Evolutionary conservation across 2,888 invertebrate genomes (phyloP), one percentile per base, ranked within the genome.

Genomic region (Hydrotaea cyrtoneurina): DNA sequence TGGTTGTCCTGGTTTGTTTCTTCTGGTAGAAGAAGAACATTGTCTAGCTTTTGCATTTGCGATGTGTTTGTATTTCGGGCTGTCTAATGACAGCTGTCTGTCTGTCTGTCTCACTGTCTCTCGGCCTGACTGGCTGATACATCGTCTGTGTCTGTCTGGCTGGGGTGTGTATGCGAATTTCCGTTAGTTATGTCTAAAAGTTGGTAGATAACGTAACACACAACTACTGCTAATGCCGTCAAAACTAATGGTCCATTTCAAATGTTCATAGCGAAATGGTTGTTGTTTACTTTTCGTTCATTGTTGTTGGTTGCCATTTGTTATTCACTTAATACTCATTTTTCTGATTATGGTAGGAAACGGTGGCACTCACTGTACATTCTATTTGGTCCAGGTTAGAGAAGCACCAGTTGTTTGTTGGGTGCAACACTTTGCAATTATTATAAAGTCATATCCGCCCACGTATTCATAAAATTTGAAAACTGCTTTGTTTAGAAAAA

Each of bases 181-280:
- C 31, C n/a, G 5, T 2, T 50, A 64, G 64, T 50, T 43, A 69
- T 71, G 69, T 76, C 62, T 69, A 75, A 39, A n/a, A 75, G 71
- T 81, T 78, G 15, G 57, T 26, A 21, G 23, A 82, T 78, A 86
- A 81, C 82, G n/a, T 86, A 85, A 84, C 57, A 74, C 64, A 89
- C 31, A 31, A 31, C 31, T 31, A 31, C 7, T 31, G 90, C 90
- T 90, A 90, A 90, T 90, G 90, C 90, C 89, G 89, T 90, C 89
- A 89, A 90, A 90, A 89, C 90, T 91, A 90, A 90, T 90, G 90
- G 90, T 90, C 89, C 91, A 90, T 90, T 90, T 90, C 90, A 88
- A 90, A 89, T 89, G 89, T 86, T 57, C 17, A 7, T 43, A 4
- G 3, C 26, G 15, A 59, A 59, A 59, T 75, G 59, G 43, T 62